Conservation (phyloP, 2,113 vertebrate genomes). For the Siniperca chuatsi region DNA sequence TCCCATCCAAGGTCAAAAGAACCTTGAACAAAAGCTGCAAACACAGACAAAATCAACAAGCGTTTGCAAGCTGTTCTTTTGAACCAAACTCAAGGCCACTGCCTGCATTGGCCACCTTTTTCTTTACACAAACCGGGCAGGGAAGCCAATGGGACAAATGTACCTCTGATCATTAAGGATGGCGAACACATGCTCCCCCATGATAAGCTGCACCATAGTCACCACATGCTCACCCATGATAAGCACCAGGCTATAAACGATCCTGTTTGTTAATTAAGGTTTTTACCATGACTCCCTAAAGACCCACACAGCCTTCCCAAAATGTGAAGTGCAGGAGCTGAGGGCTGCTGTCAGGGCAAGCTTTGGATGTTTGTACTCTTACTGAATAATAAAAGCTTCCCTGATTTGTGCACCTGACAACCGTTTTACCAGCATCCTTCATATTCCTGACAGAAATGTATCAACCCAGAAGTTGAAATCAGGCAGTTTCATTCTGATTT, state of each 20-base stretch:
- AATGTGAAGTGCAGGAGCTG: slow-evolving; percentile 24
- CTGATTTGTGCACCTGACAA: slow-evolving; percentile 23
- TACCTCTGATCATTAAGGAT: slow-evolving; percentile 57
- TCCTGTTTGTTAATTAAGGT: slow-evolving; percentile 56
- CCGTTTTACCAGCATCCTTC: slow-evolving; percentile 27
- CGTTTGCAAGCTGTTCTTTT: slow-evolving; percentile 26
- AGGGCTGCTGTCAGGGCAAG: not conserved
- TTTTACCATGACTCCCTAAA: slow-evolving; percentile 45
- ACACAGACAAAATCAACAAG: slow-evolving; percentile 27
- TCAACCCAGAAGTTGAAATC: slow-evolving; percentile 31
- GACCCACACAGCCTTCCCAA: slow-evolving; percentile 20
- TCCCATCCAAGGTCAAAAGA: slow-evolving; percentile 21
- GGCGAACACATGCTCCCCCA: slow-evolving; percentile 47
- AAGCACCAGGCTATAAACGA: slow-evolving; percentile 64
- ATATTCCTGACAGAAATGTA: slow-evolving; percentile 34
- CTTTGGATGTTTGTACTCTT: slow-evolving; percentile 1
- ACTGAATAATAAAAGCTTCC: slow-evolving; percentile 30
- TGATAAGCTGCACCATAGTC: slow-evolving; percentile 41
- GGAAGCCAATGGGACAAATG: slow-evolving; percentile 31
- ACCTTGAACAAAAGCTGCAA: slow-evolving; percentile 42
- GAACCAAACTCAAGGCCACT: slow-evolving; percentile 15
- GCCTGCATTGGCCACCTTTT: not conserved
- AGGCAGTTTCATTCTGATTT: slow-evolving; percentile 32
- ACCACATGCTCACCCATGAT: slow-evolving; percentile 51
- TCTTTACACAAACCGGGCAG: not conserved